phyloP scores from a whole-genome alignment of 2,888 invertebrate species.

The Drosophila vallismaia region DNA sequence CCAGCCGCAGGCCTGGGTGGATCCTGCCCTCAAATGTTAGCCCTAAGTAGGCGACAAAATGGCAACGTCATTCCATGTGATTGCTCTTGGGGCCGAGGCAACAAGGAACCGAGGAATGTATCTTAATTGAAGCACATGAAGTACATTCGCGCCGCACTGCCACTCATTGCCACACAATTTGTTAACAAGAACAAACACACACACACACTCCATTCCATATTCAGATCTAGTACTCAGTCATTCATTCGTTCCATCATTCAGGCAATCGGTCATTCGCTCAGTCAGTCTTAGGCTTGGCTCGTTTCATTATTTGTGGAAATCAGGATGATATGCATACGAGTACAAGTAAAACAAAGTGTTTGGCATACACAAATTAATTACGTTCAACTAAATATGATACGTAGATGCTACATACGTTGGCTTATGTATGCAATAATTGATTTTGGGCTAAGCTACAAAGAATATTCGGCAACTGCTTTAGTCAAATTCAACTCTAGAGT shows the following conservation, averaged over 20 bases:
- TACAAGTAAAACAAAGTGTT: slow-evolving; percentile 43
- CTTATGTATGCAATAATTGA: slow-evolving; percentile 30
- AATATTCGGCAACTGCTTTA: slow-evolving; percentile 32
- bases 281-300: slow-evolving; percentile 8
- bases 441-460: slow-evolving; percentile 35
- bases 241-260: slow-evolving; percentile 4
- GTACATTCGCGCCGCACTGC: slow-evolving; percentile 59
- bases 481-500: slow-evolving; percentile 36
- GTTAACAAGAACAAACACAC: slow-evolving; percentile 1
- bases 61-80: slow-evolving; percentile 60
- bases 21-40: slow-evolving; percentile 16
- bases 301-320: slow-evolving; percentile 25
- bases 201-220: slow-evolving; percentile 4
- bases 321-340: slow-evolving; percentile 14
- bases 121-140: slow-evolving; percentile 67
- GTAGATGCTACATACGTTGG: slow-evolving; percentile 36
- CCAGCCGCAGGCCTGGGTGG: background rate
- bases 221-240: slow-evolving; percentile 5
- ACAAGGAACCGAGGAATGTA: slow-evolving; percentile 46
- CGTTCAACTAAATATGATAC: slow-evolving; percentile 48
- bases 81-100: slow-evolving; percentile 33
- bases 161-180: slow-evolving; percentile 13
- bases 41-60: slow-evolving; percentile 59
- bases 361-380: slow-evolving; percentile 48
- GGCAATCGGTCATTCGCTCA: too few relatives aligned